phyloP scores from a whole-genome alignment of 2,113 vertebrate species.

The Pterocles gutturalis region DNA sequence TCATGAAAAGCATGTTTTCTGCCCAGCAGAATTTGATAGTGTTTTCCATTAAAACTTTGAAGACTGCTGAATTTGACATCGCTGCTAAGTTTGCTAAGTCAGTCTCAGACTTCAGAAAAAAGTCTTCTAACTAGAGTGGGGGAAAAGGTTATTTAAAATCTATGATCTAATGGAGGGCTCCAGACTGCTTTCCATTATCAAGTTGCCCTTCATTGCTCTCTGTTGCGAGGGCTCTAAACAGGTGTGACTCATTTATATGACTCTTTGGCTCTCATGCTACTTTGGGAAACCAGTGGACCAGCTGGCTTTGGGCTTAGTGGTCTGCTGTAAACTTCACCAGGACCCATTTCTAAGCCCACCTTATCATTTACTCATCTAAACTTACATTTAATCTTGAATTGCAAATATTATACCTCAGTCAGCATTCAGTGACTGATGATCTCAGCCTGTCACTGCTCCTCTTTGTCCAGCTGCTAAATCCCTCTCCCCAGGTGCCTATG shows the following conservation, averaged over 20 bases:
- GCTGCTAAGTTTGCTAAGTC: background rate
- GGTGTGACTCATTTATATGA: slow-evolving; percentile 1
- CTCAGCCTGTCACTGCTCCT: background rate
- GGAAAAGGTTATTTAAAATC: background rate
- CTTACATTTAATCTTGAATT: background rate
- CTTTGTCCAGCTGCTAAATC: background rate
- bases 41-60: slow-evolving; percentile 13
- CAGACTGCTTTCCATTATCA: background rate
- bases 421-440: background rate
- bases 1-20: background rate
- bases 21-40: background rate
- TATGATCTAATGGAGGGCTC: background rate
- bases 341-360: background rate
- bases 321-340: background rate
- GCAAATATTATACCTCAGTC: background rate
- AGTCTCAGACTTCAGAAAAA: background rate
- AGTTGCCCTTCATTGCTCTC: background rate
- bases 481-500: background rate
- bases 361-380: background rate
- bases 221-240: background rate
- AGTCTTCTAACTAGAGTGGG: background rate
- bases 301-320: background rate
- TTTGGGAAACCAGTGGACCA: background rate
- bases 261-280: background rate
- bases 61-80: background rate